Evolutionary conservation across 2,888 invertebrate genomes (phyloP), one percentile per base, ranked within the genome.

Genomic region (Nomada ferruginata): DNA sequence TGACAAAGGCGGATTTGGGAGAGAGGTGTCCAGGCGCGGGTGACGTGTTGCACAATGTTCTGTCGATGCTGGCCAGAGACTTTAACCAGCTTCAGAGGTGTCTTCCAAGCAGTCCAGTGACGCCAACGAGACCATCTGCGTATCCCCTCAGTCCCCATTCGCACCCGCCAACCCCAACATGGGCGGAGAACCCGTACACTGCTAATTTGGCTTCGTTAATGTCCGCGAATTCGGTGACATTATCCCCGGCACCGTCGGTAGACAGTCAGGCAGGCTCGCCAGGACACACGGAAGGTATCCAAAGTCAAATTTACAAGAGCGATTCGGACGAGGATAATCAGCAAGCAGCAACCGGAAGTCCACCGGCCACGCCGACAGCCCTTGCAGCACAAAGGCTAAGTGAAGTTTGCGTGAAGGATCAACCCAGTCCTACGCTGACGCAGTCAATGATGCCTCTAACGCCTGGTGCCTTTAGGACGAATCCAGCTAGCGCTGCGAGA

Each of bases 21-120:
- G 98, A 98, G 92, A 95, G 99, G 76, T 98, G 98, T 89, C 98
- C 98, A 0, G 97, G 98, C 26, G 98, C 98, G 50, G 99, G 99
- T 2, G 99, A 99, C 93, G 97, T 99, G 26, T 94, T 99, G 83
- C 98, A 98, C 95, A 99, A 99, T 94, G 98, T 98, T 50, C 95
- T 99, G 63, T 97, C 97, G 93, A 96, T 98, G 95, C 94, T 98
- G 81, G 96, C 97, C 73, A 96, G 97, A 57, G 97, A 98, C 92
- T 96, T 97, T 83, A 96, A 96, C 90, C 95, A 96, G 92, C 94
- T 97, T 91, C 97, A 97, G 89, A 95, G 96, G 94, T 96, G 97
- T 92, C 95, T 97, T 86, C 97, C 97, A 53, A 97, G 96, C 85
- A 96, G 96, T 92, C 97, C 97, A 55, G 97, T 97, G 68, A 97